A percentile compares a stretch with the other conserved stretches of the same genome.
Conservation (phyloP, 1,140 invertebrate species). For the Cephus cinctus region DNA sequence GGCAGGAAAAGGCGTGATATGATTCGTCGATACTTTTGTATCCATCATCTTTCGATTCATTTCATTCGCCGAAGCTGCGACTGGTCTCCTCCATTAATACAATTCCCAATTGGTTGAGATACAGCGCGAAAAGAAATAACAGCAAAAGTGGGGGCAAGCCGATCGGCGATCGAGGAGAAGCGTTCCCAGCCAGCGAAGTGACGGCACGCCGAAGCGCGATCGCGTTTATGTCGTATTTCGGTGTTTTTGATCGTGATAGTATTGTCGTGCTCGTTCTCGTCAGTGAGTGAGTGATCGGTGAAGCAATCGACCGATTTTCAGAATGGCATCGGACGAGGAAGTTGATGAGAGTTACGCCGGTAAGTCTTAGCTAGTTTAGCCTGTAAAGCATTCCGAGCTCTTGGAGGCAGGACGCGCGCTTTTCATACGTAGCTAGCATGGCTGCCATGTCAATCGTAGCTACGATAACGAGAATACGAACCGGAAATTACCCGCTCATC, state of each 20-base stretch:
- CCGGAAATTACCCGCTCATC: no score
- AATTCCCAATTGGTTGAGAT: no score
- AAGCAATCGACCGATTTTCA: conserved; percentile 12
- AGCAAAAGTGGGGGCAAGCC: no score
- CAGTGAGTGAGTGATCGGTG: neutral
- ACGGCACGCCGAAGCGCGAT: conserved; percentile 18
- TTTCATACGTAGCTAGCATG: conserved; percentile 49
- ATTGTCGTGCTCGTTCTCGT: neutral
- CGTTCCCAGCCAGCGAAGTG: no score
- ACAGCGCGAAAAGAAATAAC: no score
- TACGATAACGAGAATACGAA: no score
- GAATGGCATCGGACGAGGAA: conserved; percentile 77
- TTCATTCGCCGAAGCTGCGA: no score
- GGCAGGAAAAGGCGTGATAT: no score
- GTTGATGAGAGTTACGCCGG: conserved; percentile 75
- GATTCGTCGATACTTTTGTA: no score
- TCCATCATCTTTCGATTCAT: no score
- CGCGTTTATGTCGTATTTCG: conserved; percentile 29
- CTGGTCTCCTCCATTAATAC: no score
- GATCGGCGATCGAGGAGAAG: conserved; percentile 16
- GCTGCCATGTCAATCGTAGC: conserved; percentile 46
- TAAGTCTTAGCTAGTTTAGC: conserved; percentile 56
- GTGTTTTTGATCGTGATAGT: conserved; percentile 17
- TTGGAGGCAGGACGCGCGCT: conserved; percentile 51
- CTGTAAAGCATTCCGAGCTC: no score